phyloP scores from a whole-genome alignment of 2,888 invertebrate genomes.

The Pemphredon lugubris region DNA sequence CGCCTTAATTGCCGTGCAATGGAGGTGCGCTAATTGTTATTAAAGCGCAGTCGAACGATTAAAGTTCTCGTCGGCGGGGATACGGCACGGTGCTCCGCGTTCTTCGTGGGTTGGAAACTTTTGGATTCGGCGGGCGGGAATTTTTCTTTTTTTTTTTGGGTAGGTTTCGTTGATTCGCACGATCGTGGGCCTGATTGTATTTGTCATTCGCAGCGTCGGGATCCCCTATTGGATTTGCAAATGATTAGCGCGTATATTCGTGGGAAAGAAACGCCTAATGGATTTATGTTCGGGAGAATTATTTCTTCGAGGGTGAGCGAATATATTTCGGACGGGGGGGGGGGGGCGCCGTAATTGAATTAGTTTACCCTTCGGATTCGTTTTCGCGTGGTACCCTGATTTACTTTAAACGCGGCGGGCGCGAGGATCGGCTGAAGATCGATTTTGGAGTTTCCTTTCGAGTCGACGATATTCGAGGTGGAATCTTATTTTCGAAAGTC shows the following conservation, averaged over 20 bases:
- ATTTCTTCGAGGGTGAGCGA: conserved; percentile 39
- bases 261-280: conserved; percentile 45
- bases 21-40: background rate
- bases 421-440: no score
- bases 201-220: background rate
- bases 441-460: no score
- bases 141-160: no score
- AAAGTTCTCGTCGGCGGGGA: background rate
- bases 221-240: conserved; percentile 12
- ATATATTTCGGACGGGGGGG: conserved; percentile 25
- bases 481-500: conserved; percentile 12
- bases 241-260: conserved; percentile 18
- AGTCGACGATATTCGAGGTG: background rate
- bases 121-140: no score
- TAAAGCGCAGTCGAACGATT: background rate
- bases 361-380: conserved; percentile 43
- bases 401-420: conserved; percentile 15
- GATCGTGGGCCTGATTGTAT: no score
- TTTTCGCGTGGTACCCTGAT: conserved; percentile 38
- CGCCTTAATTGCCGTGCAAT: conserved; percentile 2
- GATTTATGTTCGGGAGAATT: conserved; percentile 36
- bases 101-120: no score
- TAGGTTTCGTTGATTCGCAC: no score
- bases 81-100: no score
- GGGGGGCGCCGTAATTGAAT: conserved; percentile 44